Evolutionary conservation across 2,888 invertebrate species (phyloP).

Genomic region (Scaptomyza cyrtandrae): DNA sequence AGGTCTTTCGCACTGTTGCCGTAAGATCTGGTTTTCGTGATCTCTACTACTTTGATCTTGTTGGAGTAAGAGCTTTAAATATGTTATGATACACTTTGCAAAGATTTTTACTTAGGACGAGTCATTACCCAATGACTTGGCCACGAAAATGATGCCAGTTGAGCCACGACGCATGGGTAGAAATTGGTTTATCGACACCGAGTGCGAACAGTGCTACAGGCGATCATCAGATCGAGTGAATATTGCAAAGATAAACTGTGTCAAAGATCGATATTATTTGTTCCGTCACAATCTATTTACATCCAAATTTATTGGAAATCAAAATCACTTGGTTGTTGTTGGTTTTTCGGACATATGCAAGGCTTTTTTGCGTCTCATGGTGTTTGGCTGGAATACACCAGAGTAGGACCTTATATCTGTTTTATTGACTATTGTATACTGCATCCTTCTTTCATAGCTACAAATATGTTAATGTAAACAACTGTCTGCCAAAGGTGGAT

Average conservation of each 20-base stretch:
- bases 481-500: conserved; percentile 69
- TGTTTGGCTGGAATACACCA: conserved; percentile 72
- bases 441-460: conserved; percentile 7
- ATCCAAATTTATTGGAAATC: conserved; percentile 56
- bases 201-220: background rate
- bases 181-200: conserved; percentile 45
- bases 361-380: conserved; percentile 70
- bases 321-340: conserved; percentile 62
- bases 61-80: conserved; percentile 35
- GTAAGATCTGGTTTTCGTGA: conserved; percentile 62
- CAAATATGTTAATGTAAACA: conserved; percentile 30
- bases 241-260: conserved; percentile 39
- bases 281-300: conserved; percentile 63
- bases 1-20: conserved; percentile 69
- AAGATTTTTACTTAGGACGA: conserved; percentile 22
- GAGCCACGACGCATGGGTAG: conserved; percentile 69
- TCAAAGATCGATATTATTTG: conserved; percentile 51
- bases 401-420: conserved; percentile 51
- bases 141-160: conserved; percentile 75
- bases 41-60: conserved; percentile 63
- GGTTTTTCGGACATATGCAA: conserved; percentile 73
- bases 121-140: conserved; percentile 66
- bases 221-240: background rate
- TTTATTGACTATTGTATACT: background rate
- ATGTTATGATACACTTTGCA: background rate